Evolutionary conservation across 1,140 invertebrate species (phyloP), one percentile per base, ranked within the genome.

Genomic region (Agrilus planipennis): DNA sequence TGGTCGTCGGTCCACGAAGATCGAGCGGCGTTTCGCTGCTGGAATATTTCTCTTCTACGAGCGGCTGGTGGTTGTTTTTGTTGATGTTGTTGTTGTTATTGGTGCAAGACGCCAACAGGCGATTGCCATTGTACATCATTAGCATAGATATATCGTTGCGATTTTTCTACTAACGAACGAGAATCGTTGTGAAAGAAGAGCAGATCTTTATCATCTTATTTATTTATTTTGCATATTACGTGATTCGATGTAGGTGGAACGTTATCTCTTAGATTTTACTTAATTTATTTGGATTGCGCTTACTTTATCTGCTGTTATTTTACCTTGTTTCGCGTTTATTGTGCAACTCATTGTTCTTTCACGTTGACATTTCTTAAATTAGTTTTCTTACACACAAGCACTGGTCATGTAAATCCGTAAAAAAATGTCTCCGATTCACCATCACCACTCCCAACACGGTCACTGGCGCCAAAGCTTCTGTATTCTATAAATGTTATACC

Each of bases 401-500:
- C 22, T 25, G n/a, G 5, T 11, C n/a, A 6, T 25, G n/a, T 25
- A 25, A 25, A 25, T n/a, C n/a, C n/a, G n/a, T n/a, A n/a, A n/a
- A n/a, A n/a, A n/a, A n/a, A n/a, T n/a, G n/a, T n/a, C n/a, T n/a
- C n/a, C n/a, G n/a, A n/a, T n/a, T n/a, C n/a, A n/a, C n/a, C n/a
- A n/a, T n/a, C n/a, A n/a, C n/a, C n/a, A n/a, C n/a, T n/a, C n/a
- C n/a, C n/a, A n/a, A n/a, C n/a, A n/a, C n/a, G n/a, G n/a, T n/a
- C n/a, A n/a, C n/a, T n/a, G n/a, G n/a, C n/a, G n/a, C n/a, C n/a
- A n/a, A n/a, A 42, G 41, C 47, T 42, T 49, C 45, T 50, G 51
- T 47, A 53, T 48, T 60, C 56, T 57, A 46, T 50, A 58, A 59
- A 54, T 57, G 58, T 58, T 62, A 62, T 62, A 52, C 57, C 58